Percentiles rank a stretch among this genome's conserved stretches.
Conservation (phyloP, 2,797 vertebrate species). For the Syndactyla subalaris region DNA sequence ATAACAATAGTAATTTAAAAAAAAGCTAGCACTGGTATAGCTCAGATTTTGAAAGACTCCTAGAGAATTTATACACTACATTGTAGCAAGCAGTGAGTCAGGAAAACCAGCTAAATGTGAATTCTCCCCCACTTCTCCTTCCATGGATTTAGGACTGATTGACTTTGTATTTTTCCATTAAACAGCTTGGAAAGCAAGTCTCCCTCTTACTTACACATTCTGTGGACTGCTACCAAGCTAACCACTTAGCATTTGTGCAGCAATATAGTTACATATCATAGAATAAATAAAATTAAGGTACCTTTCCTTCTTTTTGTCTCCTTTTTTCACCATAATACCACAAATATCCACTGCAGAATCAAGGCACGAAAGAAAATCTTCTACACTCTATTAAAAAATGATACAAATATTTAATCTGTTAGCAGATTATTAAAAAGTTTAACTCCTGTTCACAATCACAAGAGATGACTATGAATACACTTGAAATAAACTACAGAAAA, state of each 20-base stretch:
- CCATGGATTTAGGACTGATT: not conserved
- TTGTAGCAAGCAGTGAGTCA: not conserved
- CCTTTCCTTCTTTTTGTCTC: slow-evolving; percentile 97
- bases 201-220: not conserved
- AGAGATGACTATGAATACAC: not conserved
- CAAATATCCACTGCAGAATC: slow-evolving; percentile 89
- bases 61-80: not conserved
- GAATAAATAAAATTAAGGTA: slow-evolving; percentile 61
- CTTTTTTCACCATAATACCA: slow-evolving; percentile 92
- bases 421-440: not conserved
- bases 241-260: not conserved
- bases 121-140: not conserved
- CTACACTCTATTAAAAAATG: slow-evolving; percentile 79
- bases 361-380: slow-evolving; percentile 88
- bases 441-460: not conserved
- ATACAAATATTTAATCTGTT: not conserved
- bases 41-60: not conserved
- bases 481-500: not conserved
- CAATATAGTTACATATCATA: not conserved
- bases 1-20: not conserved
- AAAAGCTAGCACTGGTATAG: not conserved
- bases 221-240: not conserved
- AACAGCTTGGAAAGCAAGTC: not conserved
- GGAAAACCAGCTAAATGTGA: not conserved
- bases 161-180: not conserved